phyloP scores from a whole-genome alignment of 2,888 invertebrate genomes.

The Ophion slaviceki region DNA sequence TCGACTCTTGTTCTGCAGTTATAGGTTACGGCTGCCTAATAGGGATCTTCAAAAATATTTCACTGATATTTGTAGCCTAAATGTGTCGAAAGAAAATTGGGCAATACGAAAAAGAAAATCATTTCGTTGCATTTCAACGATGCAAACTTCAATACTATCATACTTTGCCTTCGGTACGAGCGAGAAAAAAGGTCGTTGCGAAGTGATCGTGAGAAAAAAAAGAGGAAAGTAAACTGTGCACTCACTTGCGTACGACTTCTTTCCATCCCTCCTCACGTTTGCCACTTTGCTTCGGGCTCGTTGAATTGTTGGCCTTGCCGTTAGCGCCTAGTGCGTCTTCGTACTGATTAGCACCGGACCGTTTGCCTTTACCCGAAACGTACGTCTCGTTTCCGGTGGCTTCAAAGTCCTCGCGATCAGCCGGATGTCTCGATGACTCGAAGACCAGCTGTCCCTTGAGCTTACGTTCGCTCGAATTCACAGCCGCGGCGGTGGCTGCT shows the following conservation, averaged over 20 bases:
- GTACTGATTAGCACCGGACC: conserved; percentile 78
- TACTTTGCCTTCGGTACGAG: not conserved
- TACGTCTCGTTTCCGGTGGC: conserved; percentile 88
- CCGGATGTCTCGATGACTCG: conserved; percentile 89
- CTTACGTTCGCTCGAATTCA: conserved; percentile 77
- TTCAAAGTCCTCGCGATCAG: conserved; percentile 90
- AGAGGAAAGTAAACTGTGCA: conserved; percentile 35
- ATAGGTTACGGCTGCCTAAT: too few relatives aligned
- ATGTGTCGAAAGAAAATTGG: too few relatives aligned
- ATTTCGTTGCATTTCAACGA: too few relatives aligned
- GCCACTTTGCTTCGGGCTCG: conserved; percentile 88
- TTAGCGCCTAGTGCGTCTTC: conserved; percentile 77
- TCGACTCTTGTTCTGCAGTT: too few relatives aligned
- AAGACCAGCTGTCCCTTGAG: conserved; percentile 87
- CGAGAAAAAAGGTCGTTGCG: not conserved
- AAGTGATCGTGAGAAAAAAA: not conserved
- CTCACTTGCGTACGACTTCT: conserved; percentile 95
- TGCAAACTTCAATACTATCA: not conserved
- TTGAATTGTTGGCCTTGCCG: conserved; percentile 83
- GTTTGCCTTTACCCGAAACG: conserved; percentile 83
- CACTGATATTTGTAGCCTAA: too few relatives aligned
- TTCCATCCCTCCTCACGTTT: conserved; percentile 98
- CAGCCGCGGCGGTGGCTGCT: conserved; percentile 69
- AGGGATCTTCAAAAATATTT: too few relatives aligned
- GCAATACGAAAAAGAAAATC: too few relatives aligned